phyloP scores from a whole-genome alignment of 1,140 invertebrate genomes.

The Leptonema lineaticorne region DNA sequence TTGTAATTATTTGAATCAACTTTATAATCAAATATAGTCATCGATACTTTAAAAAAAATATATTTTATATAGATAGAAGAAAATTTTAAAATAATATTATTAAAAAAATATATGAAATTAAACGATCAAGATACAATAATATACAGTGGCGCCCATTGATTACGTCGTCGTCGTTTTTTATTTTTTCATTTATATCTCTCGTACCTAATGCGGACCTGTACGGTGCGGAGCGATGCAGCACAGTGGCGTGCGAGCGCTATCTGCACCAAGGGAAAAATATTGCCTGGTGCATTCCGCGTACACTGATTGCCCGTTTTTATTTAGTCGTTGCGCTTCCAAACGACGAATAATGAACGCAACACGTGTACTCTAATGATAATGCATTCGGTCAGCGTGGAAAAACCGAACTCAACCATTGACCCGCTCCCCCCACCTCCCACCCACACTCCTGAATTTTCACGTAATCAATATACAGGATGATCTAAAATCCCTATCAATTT shows the following conservation, averaged over 20 bases:
- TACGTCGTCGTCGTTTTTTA: no score
- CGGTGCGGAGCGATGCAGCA: neutral
- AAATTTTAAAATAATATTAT: no score
- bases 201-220: neutral
- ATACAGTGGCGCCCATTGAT: neutral
- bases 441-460: conserved; percentile 22
- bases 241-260: neutral
- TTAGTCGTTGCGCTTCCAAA: conserved; percentile 16
- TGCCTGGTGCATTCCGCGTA: neutral
- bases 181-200: neutral
- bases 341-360: conserved; percentile 18
- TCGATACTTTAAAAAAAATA: no score
- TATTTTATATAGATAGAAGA: no score
- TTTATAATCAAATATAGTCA: no score
- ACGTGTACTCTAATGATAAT: conserved; percentile 17
- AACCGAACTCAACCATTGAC: neutral
- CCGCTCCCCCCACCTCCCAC: neutral
- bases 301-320: conserved; percentile 10
- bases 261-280: conserved; percentile 5
- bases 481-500: no score
- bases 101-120: no score
- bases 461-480: conserved; percentile 38
- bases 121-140: neutral
- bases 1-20: no score
- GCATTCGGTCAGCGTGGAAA: no score